phyloP scores from a whole-genome alignment of 2,113 vertebrate species.

The Indicator maculatus region DNA sequence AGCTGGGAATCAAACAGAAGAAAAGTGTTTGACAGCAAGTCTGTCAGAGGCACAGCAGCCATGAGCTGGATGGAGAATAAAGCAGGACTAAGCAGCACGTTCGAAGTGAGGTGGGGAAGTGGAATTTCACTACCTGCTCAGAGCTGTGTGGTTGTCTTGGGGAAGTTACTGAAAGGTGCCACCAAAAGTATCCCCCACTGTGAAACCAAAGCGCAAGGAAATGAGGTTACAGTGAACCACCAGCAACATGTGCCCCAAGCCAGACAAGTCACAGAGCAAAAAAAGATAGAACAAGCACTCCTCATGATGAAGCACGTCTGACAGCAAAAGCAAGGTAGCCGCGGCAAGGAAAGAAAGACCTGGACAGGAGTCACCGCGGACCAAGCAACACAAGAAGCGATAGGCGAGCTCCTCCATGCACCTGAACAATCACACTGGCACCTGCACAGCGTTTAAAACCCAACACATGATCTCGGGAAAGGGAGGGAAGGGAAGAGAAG shows the following conservation, averaged over 20 bases:
- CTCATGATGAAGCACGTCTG: accelerated
- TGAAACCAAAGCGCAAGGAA: background rate
- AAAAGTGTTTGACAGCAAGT: background rate
- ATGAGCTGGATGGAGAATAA: accelerated
- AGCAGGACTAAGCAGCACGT: background rate
- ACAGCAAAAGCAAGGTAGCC: background rate
- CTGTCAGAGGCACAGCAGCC: background rate
- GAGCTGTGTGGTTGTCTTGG: accelerated
- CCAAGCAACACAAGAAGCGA: accelerated
- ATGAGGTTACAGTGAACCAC: accelerated
- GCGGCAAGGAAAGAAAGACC: accelerated
- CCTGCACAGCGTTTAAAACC: too few relatives aligned
- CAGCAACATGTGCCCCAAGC: background rate
- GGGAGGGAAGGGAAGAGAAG: background rate
- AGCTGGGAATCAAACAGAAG: background rate
- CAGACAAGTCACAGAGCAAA: background rate
- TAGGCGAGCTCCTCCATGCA: accelerated
- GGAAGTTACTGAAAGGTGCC: accelerated
- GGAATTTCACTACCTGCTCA: background rate
- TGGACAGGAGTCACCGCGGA: accelerated
- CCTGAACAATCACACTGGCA: accelerated
- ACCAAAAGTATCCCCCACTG: accelerated
- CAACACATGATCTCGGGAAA: accelerated
- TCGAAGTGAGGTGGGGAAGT: accelerated
- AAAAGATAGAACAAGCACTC: accelerated